Percentiles rank a stretch among this genome's conserved stretches.
Conservation (phyloP, 2,888 invertebrate genomes). For the Agrilus cyanescens region DNA sequence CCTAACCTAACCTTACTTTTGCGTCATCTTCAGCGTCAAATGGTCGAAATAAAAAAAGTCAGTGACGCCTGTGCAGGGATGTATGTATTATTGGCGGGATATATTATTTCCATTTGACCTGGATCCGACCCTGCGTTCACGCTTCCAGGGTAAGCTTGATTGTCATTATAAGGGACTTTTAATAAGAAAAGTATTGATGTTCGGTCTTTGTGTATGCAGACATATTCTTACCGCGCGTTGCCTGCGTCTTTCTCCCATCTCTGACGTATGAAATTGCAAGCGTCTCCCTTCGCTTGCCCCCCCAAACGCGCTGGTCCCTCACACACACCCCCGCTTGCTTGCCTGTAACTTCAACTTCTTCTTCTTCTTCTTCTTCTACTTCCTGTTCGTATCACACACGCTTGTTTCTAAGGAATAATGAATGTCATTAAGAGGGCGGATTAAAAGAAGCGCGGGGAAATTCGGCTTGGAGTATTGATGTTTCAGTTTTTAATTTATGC, state of each 20-base stretch:
- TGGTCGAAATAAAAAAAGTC: no score
- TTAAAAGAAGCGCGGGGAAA: conserved; percentile 12
- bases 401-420: conserved; percentile 14
- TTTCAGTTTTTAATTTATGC: no score
- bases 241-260: conserved; percentile 19
- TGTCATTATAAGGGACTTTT: conserved; percentile 37
- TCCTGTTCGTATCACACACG: conserved; percentile 12
- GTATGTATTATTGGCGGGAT: no score
- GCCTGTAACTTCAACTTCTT: no score
- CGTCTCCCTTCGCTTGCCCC: background rate
- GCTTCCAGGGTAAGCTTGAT: conserved; percentile 30
- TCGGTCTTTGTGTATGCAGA: conserved; percentile 36
- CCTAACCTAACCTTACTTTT: no score
- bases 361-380: no score
- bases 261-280: conserved; percentile 1
- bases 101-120: no score
- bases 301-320: conserved; percentile 5
- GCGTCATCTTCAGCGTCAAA: no score
- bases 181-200: conserved; percentile 38
- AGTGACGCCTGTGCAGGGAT: no score
- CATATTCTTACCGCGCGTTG: conserved; percentile 32
- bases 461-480: no score
- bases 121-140: conserved; percentile 23
- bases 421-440: conserved; percentile 15
- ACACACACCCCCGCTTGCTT: no score